Conservation (phyloP, 2,113 vertebrate species). For the Notechis scutatus region DNA sequence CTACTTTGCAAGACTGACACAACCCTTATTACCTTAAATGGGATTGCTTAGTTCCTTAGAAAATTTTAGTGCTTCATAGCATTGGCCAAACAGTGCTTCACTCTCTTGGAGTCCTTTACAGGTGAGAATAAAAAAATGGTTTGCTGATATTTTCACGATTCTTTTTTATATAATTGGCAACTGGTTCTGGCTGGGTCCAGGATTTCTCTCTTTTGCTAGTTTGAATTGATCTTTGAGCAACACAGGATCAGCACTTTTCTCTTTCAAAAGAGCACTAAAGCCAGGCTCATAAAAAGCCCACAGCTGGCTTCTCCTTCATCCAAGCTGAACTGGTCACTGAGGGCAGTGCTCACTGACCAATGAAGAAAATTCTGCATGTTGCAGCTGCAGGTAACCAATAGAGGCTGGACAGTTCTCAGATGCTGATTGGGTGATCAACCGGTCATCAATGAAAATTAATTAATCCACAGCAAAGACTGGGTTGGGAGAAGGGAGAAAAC, state of each 20-base stretch:
- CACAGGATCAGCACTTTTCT: background rate
- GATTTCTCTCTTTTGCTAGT: background rate
- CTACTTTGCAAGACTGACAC: background rate
- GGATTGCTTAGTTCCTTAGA: background rate
- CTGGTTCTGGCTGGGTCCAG: background rate
- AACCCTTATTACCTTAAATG: background rate
- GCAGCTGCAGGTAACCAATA: background rate
- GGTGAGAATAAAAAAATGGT: background rate
- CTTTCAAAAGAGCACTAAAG: background rate
- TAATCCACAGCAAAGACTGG: background rate
- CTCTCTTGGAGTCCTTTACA: background rate
- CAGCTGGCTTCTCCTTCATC: background rate
- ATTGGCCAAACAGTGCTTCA: background rate
- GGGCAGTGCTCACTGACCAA: background rate
- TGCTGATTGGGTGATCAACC: background rate
- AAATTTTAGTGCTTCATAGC: background rate
- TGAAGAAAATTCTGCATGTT: background rate
- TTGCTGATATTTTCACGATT: background rate
- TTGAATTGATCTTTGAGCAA: background rate
- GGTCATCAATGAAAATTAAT: background rate
- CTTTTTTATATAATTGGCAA: background rate
- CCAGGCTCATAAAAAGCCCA: background rate
- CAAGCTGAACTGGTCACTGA: background rate
- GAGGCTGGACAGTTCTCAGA: background rate
- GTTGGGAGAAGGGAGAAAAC: background rate